phyloP scores from a whole-genome alignment of 2,888 invertebrate species.

The Watsonalla binaria region DNA sequence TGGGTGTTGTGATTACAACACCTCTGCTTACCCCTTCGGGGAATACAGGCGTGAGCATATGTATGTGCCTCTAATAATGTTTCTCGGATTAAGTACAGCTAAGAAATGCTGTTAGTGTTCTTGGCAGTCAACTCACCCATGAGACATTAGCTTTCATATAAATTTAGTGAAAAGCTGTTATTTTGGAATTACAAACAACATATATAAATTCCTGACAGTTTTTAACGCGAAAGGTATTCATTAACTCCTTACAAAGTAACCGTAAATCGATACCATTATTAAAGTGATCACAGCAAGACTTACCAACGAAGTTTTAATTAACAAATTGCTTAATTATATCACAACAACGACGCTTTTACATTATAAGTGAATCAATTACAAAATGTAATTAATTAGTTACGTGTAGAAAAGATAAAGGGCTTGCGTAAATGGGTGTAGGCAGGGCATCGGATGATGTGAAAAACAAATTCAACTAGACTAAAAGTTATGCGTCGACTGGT shows the following conservation, averaged over 20 bases:
- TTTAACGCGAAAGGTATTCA: no score
- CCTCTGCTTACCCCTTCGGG: no score
- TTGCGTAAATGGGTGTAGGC: slow-evolving; percentile 28
- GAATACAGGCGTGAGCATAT: no score
- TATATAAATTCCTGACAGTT: no score
- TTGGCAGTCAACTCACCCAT: no score
- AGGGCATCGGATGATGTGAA: slow-evolving; percentile 41
- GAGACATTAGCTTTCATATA: no score
- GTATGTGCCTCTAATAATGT: no score
- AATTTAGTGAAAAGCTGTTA: no score
- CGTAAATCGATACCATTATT: slow-evolving; percentile 5
- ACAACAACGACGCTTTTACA: slow-evolving; percentile 39
- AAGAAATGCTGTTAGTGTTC: no score
- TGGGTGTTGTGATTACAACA: no score
- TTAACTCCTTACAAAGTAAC: not conserved
- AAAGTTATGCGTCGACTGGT: slow-evolving; percentile 28
- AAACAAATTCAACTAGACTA: slow-evolving; percentile 55
- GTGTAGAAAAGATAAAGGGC: slow-evolving; percentile 32
- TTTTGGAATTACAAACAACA: no score
- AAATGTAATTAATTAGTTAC: slow-evolving; percentile 62
- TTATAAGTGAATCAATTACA: slow-evolving; percentile 59
- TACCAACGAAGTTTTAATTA: slow-evolving; percentile 38
- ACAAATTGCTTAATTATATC: slow-evolving; percentile 48
- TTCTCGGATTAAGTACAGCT: no score
- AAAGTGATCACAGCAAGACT: slow-evolving; percentile 3